Conservation (phyloP, 2,113 vertebrate species). For the Campylomormyrus numenius region DNA sequence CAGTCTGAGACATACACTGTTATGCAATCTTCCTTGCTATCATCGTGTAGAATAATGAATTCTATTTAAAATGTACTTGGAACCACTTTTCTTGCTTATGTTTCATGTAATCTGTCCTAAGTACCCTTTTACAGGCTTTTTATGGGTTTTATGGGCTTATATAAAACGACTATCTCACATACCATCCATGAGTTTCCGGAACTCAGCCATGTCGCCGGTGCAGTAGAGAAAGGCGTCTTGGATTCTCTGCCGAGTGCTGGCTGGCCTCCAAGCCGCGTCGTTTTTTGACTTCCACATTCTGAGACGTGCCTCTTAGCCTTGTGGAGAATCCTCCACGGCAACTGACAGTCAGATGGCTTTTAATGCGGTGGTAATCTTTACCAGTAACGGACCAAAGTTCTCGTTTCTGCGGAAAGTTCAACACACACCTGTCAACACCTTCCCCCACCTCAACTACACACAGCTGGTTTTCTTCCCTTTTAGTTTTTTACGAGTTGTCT, state of each 20-base stretch:
- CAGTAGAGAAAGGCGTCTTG: conserved; percentile 36
- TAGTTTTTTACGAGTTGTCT: background rate
- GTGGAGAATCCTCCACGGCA: background rate
- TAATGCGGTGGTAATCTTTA: background rate
- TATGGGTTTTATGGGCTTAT: background rate
- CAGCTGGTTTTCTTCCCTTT: background rate
- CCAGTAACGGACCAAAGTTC: conserved; percentile 9
- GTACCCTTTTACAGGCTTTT: background rate
- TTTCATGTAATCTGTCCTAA: background rate
- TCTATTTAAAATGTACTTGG: background rate
- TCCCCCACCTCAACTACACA: background rate
- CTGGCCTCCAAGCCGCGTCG: conserved; percentile 13
- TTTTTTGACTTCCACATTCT: conserved; percentile 44
- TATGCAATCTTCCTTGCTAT: background rate
- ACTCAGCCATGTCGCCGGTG: conserved; percentile 54
- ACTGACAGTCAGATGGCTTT: background rate
- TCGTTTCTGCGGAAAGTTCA: background rate
- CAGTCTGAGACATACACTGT: background rate
- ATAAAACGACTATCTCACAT: conserved; percentile 19
- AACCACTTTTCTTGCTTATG: background rate
- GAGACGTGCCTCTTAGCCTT: background rate
- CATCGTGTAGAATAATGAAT: background rate
- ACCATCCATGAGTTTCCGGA: conserved; percentile 53
- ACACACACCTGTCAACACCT: background rate
- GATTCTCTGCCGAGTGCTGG: conserved; percentile 14